Base-by-base conservation (phyloP, 37 sponge, comb jelly and placozoan genomes). In the Spongilla lacustris region DNA sequence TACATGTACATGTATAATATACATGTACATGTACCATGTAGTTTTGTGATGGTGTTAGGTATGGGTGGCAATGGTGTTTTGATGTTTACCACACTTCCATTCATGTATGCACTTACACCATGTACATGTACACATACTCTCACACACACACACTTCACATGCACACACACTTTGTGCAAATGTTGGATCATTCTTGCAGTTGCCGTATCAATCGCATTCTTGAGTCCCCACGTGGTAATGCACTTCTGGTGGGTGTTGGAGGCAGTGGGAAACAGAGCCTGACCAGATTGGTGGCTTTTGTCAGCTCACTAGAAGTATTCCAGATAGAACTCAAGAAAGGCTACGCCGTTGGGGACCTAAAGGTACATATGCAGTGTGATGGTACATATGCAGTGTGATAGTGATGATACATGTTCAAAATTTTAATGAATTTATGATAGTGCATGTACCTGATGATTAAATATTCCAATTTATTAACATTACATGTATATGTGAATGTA, bases 131-230 rank as follows among this genome's bases (percentile, higher is more conserved):
- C n/a, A n/a, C n/a, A n/a, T n/a, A 75, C 76, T 17, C 29, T 8
- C 71, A 70, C 29, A 70, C 41, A 41, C 41, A 41, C 41, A 41
- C 41, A 41, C 41, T 9, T 9, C 41, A 41, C 41, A 41, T 6
- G 6, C 41, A 41, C 41, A 41, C 41, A 41, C 41, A 41, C 41
- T n/a, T n/a, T n/a, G n/a, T n/a, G 6, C 29, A 30, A 3, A 29
- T 6, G 6, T 8, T 9, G 8, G 6, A 29, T 8, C 3, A 27
- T 30, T 4, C 37, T 24, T 74, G 11, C 68, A 94, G 95, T 32
- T 98, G 99, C 73, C 95, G 99, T 35, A 98, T 98, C 81, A 98
- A 94, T 80, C 94, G 99, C 83, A 98, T 98, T 36, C 91, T 98
- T 67, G 99, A 98, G 92, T 90, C 97, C 27, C 99, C 99, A 14